phyloP scores from a whole-genome alignment of 2,797 vertebrate genomes.

The Gymnothorax javanicus region DNA sequence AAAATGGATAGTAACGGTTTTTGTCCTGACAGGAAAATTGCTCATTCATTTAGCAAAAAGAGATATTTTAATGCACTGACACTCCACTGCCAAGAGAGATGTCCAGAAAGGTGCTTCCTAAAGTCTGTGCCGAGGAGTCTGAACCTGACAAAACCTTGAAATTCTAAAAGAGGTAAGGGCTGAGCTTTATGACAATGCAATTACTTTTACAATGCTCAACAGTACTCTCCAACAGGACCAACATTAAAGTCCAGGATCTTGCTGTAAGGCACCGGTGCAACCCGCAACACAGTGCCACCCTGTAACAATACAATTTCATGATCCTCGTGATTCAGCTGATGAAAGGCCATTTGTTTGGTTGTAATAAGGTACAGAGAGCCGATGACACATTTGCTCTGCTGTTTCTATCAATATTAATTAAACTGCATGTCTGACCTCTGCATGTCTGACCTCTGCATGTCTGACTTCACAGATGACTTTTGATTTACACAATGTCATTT shows the following conservation, averaged over 20 bases:
- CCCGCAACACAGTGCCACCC: no score
- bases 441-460: background rate
- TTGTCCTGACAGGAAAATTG: background rate
- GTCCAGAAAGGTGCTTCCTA: background rate
- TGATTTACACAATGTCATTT: background rate
- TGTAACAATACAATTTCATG: background rate
- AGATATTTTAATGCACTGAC: background rate
- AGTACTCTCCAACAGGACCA: no score
- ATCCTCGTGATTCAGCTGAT: background rate
- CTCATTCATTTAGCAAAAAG: no score
- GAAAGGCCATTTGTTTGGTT: background rate
- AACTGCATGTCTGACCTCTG: background rate
- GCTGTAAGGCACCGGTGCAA: no score
- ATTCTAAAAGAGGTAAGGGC: background rate
- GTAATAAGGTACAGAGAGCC: background rate
- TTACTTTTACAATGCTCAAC: no score
- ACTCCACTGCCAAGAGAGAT: background rate
- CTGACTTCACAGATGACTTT: background rate
- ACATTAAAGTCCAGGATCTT: no score
- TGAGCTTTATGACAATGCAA: no score
- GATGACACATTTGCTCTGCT: background rate
- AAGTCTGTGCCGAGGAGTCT: background rate
- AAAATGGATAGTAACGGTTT: background rate
- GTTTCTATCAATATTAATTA: background rate
- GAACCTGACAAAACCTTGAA: background rate